phyloP scores from a whole-genome alignment of 53 echinoderm and acorn worm genomes.

The Crossaster papposus region DNA sequence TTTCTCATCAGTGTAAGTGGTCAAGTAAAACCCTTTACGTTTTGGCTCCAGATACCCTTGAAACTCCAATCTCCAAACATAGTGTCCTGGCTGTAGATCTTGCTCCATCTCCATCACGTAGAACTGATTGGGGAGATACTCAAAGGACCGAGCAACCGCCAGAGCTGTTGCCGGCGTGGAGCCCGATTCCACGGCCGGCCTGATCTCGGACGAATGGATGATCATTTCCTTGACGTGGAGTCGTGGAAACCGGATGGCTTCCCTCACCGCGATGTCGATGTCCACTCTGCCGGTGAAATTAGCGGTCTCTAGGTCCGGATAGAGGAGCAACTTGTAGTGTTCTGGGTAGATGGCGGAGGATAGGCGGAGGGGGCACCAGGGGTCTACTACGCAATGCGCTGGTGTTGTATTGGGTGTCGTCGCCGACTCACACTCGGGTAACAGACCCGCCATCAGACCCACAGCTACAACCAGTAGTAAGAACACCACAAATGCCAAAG shows the following conservation, averaged over 20 bases:
- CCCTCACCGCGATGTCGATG: slow-evolving; percentile 70
- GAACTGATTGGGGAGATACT: slow-evolving; percentile 76
- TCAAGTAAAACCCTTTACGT: slow-evolving; percentile 91
- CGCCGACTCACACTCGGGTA: slow-evolving; percentile 52
- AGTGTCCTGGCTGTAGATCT: slow-evolving; percentile 47
- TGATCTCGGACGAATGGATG: slow-evolving; percentile 53
- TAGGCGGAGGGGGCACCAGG: slow-evolving; percentile 76
- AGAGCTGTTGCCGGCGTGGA: slow-evolving; percentile 14
- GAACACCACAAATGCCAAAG: slow-evolving; percentile 57
- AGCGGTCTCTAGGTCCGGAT: slow-evolving; percentile 70
- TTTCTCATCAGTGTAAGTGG: slow-evolving; percentile 72
- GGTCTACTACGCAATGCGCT: not conserved
- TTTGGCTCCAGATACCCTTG: slow-evolving; percentile 61
- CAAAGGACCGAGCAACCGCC: slow-evolving; percentile 22
- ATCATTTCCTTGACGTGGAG: slow-evolving; percentile 86
- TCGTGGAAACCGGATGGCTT: slow-evolving; percentile 59
- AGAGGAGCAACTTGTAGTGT: slow-evolving; percentile 75
- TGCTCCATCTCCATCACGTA: slow-evolving; percentile 69
- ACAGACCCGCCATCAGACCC: slow-evolving; percentile 77
- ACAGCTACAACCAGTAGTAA: slow-evolving; percentile 62
- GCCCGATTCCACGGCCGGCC: slow-evolving; percentile 12
- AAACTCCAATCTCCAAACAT: slow-evolving; percentile 60
- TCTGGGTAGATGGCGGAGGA: slow-evolving; percentile 69
- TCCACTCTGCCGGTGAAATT: slow-evolving; percentile 72
- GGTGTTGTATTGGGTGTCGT: not conserved